These are phyloP conservation scores for Sceloporus tristichus DNA, from an alignment of 2,113 vertebrate species.

Conservation along the genomic window DNA sequence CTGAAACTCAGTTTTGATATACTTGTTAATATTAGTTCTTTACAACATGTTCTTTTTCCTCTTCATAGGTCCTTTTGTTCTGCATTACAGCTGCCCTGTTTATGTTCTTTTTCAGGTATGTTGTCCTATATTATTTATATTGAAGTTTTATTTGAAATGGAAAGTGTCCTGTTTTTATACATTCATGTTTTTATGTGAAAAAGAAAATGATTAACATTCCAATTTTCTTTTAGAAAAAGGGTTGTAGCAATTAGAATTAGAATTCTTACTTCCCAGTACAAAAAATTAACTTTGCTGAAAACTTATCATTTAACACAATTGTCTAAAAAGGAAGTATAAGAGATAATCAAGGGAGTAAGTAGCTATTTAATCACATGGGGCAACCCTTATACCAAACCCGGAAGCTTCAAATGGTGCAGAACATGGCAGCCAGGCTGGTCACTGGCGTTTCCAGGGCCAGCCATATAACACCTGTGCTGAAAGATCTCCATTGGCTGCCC, in stretches of 20 bases:
- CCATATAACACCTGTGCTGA: too few species aligned
- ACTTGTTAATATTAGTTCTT: conserved; percentile 22
- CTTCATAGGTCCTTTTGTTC: conserved; percentile 86
- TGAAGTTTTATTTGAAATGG: conserved; percentile 38
- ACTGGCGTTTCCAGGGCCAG: too few species aligned
- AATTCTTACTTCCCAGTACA: neutral
- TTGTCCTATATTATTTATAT: conserved; percentile 45
- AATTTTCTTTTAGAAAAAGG: neutral
- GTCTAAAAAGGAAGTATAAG: neutral
- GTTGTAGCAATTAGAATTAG: neutral
- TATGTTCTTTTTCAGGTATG: conserved; percentile 92
- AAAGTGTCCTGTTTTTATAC: conserved; percentile 1
- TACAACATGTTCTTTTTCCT: conserved; percentile 63
- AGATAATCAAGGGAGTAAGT: neutral
- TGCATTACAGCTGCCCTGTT: conserved; percentile 88
- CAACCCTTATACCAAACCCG: too few species aligned
- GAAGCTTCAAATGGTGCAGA: too few species aligned
- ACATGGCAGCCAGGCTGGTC: too few species aligned
- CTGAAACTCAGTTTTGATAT: neutral
- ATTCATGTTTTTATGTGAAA: neutral
- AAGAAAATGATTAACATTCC: neutral
- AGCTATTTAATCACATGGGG: neutral
- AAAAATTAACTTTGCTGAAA: neutral
- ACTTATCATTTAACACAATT: neutral
- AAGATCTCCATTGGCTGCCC: too few species aligned